Evolutionary conservation across 2,888 invertebrate species (phyloP), one percentile per base, ranked within the genome.

Genomic region (Thecophora atra): DNA sequence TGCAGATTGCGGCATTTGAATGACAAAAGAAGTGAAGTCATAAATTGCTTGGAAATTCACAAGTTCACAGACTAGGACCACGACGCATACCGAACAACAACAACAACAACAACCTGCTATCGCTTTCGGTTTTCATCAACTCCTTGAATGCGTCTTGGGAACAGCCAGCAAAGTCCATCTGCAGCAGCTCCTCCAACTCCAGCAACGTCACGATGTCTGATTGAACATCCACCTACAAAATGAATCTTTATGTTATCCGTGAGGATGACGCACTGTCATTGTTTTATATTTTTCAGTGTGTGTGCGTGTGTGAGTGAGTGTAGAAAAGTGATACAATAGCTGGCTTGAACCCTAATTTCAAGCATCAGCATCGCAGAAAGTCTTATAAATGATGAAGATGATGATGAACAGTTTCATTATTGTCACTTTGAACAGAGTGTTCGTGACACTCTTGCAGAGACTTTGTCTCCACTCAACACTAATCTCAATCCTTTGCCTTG

Each of bases 141-240:
- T 58, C 58, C 28, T 24, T 58, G 58, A 58, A 28, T 58, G 28
- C 58, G 58, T 58, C 58, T 58, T 58, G 28, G 28, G 58, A 17
- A 58, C 11, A n/a, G n/a, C n/a, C n/a, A n/a, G 3, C 37, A 13
- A 28, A 30, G 30, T 37, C 28, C n/a, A 28, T 30, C 28, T 58
- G 21, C 58, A 26, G 24, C 30, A 28, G 60, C 30, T 60, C 30
- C 60, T 30, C 19, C 17, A 30, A 28, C 28, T 26, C 30, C 19
- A 8, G 28, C n/a, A 3, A 37, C 28, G 17, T 28, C n/a, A 28
- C n/a, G 24, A 19, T 21, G n/a, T n/a, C 11, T 58, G 21, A 42
- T 51, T 28, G 66, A 51, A 51, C 28, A 37, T 54, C 66, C 30
- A n/a, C 52, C 51, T 51, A 66, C n/a, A n/a, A 54, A 51, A 66